These are phyloP conservation scores for Synaphobranchus kaupii DNA, from an alignment of 2,797 vertebrate genomes.

Conservation along the genomic window DNA sequence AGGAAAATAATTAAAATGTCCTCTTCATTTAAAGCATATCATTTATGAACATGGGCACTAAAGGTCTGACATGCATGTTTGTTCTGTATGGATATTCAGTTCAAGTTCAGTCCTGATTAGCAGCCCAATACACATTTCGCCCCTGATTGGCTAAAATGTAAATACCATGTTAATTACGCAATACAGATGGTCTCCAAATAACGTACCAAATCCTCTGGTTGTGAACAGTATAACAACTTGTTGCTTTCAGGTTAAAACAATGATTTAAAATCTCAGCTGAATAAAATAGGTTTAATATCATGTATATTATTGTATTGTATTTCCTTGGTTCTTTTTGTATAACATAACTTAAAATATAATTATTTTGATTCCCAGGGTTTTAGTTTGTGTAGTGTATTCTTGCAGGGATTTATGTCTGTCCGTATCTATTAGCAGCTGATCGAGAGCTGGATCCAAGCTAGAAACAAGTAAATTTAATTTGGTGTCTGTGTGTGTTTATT, in stretches of 20 bases:
- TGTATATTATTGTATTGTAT: neutral
- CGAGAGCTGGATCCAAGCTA: neutral
- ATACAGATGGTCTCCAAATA: no score
- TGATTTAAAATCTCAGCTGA: no score
- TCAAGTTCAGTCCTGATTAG: no score
- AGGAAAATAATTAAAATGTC: neutral
- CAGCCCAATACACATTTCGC: no score
- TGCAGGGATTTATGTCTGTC: neutral
- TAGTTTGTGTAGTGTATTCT: neutral
- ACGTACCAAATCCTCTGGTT: no score
- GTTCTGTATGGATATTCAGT: no score
- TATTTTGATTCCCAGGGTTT: neutral
- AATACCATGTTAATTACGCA: no score
- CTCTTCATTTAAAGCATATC: neutral
- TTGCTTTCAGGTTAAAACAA: no score
- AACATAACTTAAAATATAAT: neutral
- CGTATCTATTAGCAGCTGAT: neutral
- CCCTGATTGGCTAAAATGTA: no score
- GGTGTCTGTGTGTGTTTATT: constrained; percentile 11
- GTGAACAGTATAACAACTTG: no score
- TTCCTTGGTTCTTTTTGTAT: neutral
- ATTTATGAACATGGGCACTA: neutral
- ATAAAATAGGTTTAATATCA: no score
- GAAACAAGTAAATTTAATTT: neutral
- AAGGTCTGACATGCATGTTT: neutral